phyloP scores from a whole-genome alignment of 2,113 vertebrate genomes.

The Sakesphorus luctuosus region DNA sequence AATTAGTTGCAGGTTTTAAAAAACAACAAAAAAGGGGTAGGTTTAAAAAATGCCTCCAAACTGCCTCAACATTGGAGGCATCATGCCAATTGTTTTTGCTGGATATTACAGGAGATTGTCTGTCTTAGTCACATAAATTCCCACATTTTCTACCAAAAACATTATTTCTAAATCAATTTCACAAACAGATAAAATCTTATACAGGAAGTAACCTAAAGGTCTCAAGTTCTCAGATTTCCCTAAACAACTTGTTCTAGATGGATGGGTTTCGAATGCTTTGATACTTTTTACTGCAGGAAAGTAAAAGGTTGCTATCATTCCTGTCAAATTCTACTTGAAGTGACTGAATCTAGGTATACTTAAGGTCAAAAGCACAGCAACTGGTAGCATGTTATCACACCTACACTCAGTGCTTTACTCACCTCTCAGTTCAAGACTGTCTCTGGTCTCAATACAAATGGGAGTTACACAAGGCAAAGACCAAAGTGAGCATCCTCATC shows the following conservation, averaged over 20 bases:
- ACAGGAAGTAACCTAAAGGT: neutral
- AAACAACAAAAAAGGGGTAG: neutral
- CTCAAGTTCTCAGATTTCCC: neutral
- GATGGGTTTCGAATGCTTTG: neutral
- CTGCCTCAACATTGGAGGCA: neutral
- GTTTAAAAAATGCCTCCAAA: neutral
- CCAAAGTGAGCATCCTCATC: neutral
- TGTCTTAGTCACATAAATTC: neutral
- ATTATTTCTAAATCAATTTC: neutral
- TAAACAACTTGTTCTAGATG: neutral
- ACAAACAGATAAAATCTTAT: neutral
- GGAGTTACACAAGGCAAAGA: neutral
- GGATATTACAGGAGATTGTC: neutral
- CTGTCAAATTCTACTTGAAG: neutral
- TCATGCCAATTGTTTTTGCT: fast-evolving
- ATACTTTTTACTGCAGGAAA: neutral
- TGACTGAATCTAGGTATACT: neutral
- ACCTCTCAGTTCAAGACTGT: neutral
- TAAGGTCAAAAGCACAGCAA: neutral
- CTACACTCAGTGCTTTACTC: neutral
- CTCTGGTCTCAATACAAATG: neutral
- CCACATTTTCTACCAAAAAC: neutral
- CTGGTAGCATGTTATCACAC: neutral
- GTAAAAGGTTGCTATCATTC: neutral
- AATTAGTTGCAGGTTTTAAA: neutral